Percentiles rank a stretch among this genome's conserved stretches.
These are phyloP conservation scores for Yponomeuta sedellus DNA, from an alignment of 2,888 invertebrate genomes.

Conservation along the genomic window DNA sequence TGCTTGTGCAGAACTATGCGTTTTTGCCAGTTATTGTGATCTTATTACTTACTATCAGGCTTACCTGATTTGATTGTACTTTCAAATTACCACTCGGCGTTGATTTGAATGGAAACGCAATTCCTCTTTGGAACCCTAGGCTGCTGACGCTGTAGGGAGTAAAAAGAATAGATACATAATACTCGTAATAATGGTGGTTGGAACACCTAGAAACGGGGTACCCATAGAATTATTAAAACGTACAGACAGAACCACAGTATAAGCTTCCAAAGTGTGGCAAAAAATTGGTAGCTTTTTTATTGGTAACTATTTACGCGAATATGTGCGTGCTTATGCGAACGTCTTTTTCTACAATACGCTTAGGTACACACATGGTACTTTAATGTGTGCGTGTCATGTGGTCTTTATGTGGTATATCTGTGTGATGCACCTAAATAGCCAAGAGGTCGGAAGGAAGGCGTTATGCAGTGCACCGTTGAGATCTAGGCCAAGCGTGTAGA, in stretches of 20 bases:
- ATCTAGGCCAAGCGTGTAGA: not conserved
- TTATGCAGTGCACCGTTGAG: constrained; percentile 5
- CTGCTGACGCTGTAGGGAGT: not conserved
- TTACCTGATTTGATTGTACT: constrained; percentile 81
- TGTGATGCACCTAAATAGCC: not conserved
- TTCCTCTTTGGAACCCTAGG: constrained; percentile 35
- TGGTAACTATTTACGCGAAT: too few species aligned
- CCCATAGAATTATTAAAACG: too few species aligned
- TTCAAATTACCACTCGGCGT: constrained; percentile 83
- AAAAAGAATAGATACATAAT: not conserved
- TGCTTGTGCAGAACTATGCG: not conserved
- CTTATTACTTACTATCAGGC: constrained; percentile 11
- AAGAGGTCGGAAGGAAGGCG: not conserved
- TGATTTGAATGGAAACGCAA: constrained; percentile 79
- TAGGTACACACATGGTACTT: too few species aligned
- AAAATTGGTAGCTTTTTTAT: too few species aligned
- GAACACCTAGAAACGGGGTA: too few species aligned
- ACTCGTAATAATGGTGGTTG: too few species aligned
- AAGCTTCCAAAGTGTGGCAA: too few species aligned
- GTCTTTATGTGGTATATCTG: too few species aligned
- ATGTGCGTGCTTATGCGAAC: too few species aligned
- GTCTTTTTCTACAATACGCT: too few species aligned
- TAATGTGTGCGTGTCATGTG: too few species aligned
- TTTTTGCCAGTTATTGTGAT: not conserved
- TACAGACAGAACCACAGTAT: too few species aligned